These are phyloP conservation scores for Acleris cristana DNA, from an alignment of 2,888 invertebrate genomes.

Conservation along the genomic window DNA sequence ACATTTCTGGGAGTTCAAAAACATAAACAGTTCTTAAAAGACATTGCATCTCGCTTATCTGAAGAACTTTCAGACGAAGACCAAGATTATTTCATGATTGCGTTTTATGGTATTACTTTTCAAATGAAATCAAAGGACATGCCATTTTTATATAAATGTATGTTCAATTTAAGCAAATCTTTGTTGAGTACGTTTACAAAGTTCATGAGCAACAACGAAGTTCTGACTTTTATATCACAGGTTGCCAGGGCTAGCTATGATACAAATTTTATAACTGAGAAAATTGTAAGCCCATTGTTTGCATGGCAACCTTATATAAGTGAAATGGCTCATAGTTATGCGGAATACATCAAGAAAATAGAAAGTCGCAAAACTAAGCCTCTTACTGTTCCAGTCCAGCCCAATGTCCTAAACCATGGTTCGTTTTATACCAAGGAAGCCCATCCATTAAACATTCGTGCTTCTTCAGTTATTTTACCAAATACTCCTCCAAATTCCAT, in stretches of 20 bases:
- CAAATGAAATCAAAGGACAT: constrained; percentile 61
- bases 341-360: constrained; percentile 61
- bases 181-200: constrained; percentile 64
- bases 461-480: constrained; percentile 43
- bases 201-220: constrained; percentile 74
- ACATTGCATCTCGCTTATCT: constrained; percentile 56
- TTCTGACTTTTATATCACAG: constrained; percentile 71
- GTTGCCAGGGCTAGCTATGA: constrained; percentile 77
- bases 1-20: constrained; percentile 68
- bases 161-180: constrained; percentile 72
- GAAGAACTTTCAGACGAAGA: constrained; percentile 63
- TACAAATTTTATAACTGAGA: constrained; percentile 74
- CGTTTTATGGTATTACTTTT: constrained; percentile 65
- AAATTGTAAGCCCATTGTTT: constrained; percentile 77
- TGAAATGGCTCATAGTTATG: constrained; percentile 69
- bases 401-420: constrained; percentile 60
- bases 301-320: constrained; percentile 74
- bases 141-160: constrained; percentile 66
- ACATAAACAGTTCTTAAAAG: constrained; percentile 60
- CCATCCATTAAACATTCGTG: constrained; percentile 5
- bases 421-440: constrained; percentile 49
- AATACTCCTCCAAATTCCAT: constrained; percentile 62
- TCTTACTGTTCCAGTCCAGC: constrained; percentile 64
- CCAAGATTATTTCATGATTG: constrained; percentile 65
- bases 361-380: constrained; percentile 61